Percentiles rank a stretch among this genome's conserved stretches.
phyloP scores from a whole-genome alignment of 2,113 vertebrate genomes.

The Misgurnus anguillicaudatus region DNA sequence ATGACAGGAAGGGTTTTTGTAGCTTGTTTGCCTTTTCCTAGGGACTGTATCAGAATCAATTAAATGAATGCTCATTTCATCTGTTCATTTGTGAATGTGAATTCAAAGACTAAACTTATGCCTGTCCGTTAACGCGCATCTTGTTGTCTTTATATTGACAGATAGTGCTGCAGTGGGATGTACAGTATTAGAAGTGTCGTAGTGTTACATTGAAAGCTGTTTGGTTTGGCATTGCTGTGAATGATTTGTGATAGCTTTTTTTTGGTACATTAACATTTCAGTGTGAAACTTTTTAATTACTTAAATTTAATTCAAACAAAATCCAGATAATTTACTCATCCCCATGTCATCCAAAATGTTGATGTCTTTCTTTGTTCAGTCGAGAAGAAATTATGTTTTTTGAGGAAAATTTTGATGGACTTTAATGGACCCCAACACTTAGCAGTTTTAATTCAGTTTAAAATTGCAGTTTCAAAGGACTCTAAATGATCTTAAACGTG shows the following conservation, averaged over 20 bases:
- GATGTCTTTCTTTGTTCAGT: not conserved
- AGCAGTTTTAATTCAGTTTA: too few species aligned
- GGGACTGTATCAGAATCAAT: not conserved
- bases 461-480: too few species aligned
- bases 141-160: not conserved
- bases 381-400: not conserved
- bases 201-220: not conserved
- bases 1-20: not conserved
- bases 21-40: not conserved
- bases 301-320: too few species aligned
- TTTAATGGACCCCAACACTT: too few species aligned
- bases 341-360: too few species aligned
- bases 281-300: too few species aligned
- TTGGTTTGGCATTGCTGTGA: not conserved
- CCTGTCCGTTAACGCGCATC: not conserved
- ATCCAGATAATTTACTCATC: too few species aligned
- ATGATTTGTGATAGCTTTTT: not conserved
- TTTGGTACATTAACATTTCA: not conserved
- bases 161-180: not conserved
- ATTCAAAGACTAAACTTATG: too few species aligned
- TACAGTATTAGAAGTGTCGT: not conserved
- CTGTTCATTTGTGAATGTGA: slow-evolving; percentile 5
- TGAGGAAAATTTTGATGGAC: not conserved
- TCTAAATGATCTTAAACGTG: too few species aligned
- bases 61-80: not conserved